A percentile compares a stretch with the other conserved stretches of the same genome.
These are phyloP conservation scores for Asbolus verrucosus DNA, from an alignment of 1,140 invertebrate species.

Conservation along the genomic window DNA sequence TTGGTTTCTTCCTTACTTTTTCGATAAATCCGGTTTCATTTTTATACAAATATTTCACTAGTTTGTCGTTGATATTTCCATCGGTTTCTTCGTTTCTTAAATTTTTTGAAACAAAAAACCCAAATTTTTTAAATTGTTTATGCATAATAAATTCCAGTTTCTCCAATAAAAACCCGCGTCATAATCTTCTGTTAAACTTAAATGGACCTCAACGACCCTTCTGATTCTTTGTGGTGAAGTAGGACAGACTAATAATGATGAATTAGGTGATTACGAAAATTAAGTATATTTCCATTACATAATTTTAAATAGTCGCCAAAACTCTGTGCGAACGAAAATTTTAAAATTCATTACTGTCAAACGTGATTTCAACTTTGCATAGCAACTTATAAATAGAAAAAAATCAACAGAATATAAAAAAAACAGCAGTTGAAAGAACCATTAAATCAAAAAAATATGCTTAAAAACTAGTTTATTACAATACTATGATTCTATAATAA, in stretches of 20 bases:
- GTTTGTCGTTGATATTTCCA: background rate
- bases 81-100: conserved; percentile 12
- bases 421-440: too few relatives aligned
- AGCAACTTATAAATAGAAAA: too few relatives aligned
- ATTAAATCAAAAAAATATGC: too few relatives aligned
- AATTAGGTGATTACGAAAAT: background rate
- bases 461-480: background rate
- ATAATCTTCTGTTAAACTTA: background rate
- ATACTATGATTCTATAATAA: too few relatives aligned
- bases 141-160: conserved; percentile 13
- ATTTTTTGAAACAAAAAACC: conserved; percentile 18
- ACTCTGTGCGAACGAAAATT: background rate
- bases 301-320: conserved; percentile 3
- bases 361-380: background rate
- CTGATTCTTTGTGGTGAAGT: background rate
- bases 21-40: conserved; percentile 5
- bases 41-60: conserved; percentile 9
- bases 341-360: conserved; percentile 23
- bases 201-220: background rate
- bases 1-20: background rate
- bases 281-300: conserved; percentile 13
- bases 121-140: conserved; percentile 26
- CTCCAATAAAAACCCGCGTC: background rate
- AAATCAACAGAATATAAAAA: too few relatives aligned
- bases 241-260: background rate